Evolutionary conservation across 2,888 invertebrate genomes (phyloP).

Genomic region (Dynastes maya): DNA sequence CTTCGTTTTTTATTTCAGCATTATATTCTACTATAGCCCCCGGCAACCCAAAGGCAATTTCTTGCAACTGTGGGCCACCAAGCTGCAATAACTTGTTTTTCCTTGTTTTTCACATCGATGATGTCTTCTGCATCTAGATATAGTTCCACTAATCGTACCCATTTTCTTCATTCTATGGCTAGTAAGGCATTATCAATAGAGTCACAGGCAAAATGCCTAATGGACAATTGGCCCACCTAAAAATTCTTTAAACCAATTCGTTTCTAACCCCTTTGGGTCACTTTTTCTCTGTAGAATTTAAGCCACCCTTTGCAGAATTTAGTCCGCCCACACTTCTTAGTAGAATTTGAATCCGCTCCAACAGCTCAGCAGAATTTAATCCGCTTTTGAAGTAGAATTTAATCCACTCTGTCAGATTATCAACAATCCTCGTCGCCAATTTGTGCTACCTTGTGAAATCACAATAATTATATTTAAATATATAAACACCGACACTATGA

Average conservation of each 20-base stretch:
- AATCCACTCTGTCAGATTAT: not conserved
- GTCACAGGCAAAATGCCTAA: constrained; percentile 57
- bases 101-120: constrained; percentile 52
- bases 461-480: no score
- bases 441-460: no score
- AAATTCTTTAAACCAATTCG: no score
- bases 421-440: no score
- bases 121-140: constrained; percentile 58
- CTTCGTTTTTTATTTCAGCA: constrained; percentile 52
- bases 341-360: not conserved
- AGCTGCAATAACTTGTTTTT: constrained; percentile 60
- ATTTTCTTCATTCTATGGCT: constrained; percentile 57
- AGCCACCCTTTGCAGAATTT: constrained; percentile 22
- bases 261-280: no score
- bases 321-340: not conserved
- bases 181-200: constrained; percentile 57
- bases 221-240: constrained; percentile 40
- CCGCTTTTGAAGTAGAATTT: not conserved
- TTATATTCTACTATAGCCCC: constrained; percentile 54
- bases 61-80: constrained; percentile 55
- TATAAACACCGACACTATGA: no score
- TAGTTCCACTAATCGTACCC: constrained; percentile 58
- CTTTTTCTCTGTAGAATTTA: not conserved
- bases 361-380: not conserved
- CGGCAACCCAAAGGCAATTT: constrained; percentile 53